Conservation (phyloP, 2,888 invertebrate species). For the Flexamia atlantica region DNA sequence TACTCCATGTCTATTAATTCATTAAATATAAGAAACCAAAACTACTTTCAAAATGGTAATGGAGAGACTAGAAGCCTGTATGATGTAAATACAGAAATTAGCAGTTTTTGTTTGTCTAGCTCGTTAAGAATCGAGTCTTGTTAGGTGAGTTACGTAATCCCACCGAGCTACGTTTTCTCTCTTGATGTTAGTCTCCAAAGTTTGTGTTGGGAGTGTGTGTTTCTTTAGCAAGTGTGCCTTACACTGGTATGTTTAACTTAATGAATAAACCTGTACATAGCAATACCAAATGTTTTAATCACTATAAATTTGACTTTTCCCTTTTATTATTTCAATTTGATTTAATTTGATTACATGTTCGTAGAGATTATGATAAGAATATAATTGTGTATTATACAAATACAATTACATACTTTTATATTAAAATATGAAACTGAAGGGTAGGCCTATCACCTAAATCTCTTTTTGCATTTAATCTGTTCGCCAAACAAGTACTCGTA, state of each 20-base stretch:
- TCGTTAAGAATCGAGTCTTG: slow-evolving; percentile 11
- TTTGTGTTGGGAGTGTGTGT: background rate
- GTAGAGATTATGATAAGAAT: no score
- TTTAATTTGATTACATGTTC: no score
- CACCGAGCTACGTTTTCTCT: background rate
- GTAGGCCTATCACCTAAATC: no score
- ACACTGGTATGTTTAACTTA: background rate
- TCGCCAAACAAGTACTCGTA: no score
- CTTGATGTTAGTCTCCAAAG: background rate
- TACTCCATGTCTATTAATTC: no score
- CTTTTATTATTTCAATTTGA: no score
- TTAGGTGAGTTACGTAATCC: background rate
- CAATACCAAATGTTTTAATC: background rate
- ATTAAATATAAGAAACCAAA: no score
- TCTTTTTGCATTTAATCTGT: no score
- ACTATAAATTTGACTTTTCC: background rate
- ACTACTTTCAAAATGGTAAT: background rate
- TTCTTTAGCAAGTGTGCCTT: background rate
- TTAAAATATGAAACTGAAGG: no score
- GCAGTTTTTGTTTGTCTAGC: slow-evolving; percentile 28
- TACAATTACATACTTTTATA: no score
- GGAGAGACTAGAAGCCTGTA: background rate
- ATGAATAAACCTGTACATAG: background rate
- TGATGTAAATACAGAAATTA: background rate
- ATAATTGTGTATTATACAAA: no score